Conservation (phyloP, 2,797 vertebrate genomes). For the Crocodylus rhombifer region DNA sequence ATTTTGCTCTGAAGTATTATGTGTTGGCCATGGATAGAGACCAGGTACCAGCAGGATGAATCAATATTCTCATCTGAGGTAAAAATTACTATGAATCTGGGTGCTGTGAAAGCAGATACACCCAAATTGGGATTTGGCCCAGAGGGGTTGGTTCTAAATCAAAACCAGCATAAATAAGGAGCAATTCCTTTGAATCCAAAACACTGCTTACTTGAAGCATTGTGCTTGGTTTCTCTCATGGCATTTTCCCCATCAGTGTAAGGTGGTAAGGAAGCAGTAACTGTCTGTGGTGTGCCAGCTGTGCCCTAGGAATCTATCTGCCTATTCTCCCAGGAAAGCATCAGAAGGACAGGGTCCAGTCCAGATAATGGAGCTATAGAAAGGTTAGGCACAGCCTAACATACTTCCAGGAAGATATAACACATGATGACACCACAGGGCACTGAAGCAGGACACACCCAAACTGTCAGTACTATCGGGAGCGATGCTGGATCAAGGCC, state of each 20-base stretch:
- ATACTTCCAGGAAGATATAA: too few relatives aligned
- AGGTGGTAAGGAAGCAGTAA: background rate
- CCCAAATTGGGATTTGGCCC: background rate
- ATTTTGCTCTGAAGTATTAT: background rate
- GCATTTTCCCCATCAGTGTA: background rate
- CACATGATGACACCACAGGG: too few relatives aligned
- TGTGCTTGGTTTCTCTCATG: background rate
- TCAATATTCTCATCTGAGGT: background rate
- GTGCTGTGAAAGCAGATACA: too few relatives aligned
- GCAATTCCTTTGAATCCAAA: background rate
- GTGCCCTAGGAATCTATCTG: too few relatives aligned
- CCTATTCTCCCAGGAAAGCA: too few relatives aligned
- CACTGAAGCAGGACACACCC: too few relatives aligned
- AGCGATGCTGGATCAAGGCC: too few relatives aligned
- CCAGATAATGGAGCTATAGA: too few relatives aligned
- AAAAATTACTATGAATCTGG: background rate
- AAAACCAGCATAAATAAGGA: background rate
- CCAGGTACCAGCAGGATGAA: background rate
- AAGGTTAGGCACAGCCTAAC: too few relatives aligned
- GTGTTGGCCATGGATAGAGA: background rate
- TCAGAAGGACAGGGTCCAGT: background rate
- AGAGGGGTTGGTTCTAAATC: background rate
- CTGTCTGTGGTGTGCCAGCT: accelerated
- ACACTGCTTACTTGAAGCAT: background rate
- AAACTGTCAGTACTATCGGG: too few relatives aligned